A percentile compares a stretch with the other conserved stretches of the same genome.
Conservation (phyloP, 2,888 invertebrate genomes). For the Acrobasis repandana region DNA sequence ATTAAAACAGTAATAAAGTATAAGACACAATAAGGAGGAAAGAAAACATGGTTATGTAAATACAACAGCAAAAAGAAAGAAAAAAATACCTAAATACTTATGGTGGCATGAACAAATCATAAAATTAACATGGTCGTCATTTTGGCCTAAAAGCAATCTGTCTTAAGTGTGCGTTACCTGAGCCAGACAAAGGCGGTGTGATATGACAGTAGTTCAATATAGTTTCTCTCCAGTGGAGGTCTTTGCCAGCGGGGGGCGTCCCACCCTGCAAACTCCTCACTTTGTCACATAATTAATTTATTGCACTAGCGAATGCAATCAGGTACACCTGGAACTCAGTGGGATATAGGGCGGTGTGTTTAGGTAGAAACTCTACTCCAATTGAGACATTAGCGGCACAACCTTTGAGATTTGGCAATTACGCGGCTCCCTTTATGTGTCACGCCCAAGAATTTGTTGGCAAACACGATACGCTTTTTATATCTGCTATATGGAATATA, state of each 20-base stretch:
- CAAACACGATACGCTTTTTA: slow-evolving; percentile 26
- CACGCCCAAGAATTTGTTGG: slow-evolving; percentile 52
- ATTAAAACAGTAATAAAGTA: too few relatives aligned
- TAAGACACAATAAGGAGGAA: too few relatives aligned
- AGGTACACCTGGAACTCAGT: slow-evolving; percentile 52
- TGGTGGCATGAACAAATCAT: background rate
- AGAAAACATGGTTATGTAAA: too few relatives aligned
- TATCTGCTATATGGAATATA: slow-evolving; percentile 12
- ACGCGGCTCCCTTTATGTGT: slow-evolving; percentile 64
- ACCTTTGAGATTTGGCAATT: slow-evolving; percentile 46
- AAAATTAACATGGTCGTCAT: background rate
- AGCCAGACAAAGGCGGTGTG: slow-evolving; percentile 72
- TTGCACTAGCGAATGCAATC: slow-evolving; percentile 58
- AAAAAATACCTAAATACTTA: too few relatives aligned
- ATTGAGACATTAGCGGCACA: slow-evolving; percentile 73
- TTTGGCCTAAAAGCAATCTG: background rate
- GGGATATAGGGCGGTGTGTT: slow-evolving; percentile 70
- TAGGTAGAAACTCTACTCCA: slow-evolving; percentile 73
- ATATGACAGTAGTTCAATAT: slow-evolving; percentile 61
- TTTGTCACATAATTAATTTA: slow-evolving; percentile 81
- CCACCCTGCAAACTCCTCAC: slow-evolving; percentile 66
- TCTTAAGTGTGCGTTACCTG: slow-evolving; percentile 62
- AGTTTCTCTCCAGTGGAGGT: slow-evolving; percentile 66
- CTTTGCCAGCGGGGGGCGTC: slow-evolving; percentile 66
- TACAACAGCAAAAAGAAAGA: too few relatives aligned